These are phyloP conservation scores for Clytia hemisphaerica DNA, from an alignment of 30 jellyfish, hydroid and myxozoan genomes.

Conservation along the genomic window DNA sequence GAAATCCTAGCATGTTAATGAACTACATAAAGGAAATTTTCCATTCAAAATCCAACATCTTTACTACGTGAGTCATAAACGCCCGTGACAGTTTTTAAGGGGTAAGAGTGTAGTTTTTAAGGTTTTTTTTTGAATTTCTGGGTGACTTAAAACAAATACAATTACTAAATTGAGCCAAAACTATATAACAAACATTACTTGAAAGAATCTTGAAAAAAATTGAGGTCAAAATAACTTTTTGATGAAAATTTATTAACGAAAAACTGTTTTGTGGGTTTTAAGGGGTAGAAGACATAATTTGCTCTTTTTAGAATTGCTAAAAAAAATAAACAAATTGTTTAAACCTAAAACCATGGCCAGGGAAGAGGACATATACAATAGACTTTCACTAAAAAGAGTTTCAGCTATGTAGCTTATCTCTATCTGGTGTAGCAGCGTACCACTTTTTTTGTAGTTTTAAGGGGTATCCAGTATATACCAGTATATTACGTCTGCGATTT, in stretches of 20 bases:
- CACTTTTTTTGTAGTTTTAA: no score
- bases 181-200: no score
- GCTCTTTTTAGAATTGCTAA: not conserved
- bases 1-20: not conserved
- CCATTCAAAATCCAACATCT: not conserved
- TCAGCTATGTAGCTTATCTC: no score
- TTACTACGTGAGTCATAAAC: not conserved
- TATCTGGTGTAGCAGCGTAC: no score
- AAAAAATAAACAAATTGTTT: not conserved
- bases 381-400: not conserved
- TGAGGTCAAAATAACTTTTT: not conserved
- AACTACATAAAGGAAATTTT: not conserved
- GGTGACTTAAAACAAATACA: not conserved
- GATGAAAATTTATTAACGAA: not conserved
- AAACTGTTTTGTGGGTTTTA: not conserved
- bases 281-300: not conserved
- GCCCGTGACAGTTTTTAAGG: not conserved
- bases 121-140: not conserved
- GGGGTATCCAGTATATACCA: no score
- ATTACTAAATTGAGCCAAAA: not conserved
- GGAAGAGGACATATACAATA: constrained; percentile 3
- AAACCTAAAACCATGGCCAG: not conserved
- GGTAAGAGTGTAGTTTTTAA: not conserved
- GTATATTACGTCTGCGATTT: no score
- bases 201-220: not conserved